These are phyloP conservation scores for Thunnus albacares DNA, from an alignment of 2,797 vertebrate genomes.

Conservation along the genomic window DNA sequence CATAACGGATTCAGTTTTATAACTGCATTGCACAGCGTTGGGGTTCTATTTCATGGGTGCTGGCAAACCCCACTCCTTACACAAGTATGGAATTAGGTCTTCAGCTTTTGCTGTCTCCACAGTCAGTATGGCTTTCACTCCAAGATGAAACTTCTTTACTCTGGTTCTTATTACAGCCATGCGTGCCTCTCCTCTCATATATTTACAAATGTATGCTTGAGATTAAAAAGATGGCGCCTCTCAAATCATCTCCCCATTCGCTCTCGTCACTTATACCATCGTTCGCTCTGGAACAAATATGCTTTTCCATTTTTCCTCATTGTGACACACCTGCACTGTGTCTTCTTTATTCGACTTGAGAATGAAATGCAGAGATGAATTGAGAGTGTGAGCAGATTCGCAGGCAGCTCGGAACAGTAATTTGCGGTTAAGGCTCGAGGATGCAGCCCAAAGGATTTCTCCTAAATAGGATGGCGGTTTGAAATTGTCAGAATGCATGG, in stretches of 20 bases:
- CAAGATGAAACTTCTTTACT: conserved; percentile 67
- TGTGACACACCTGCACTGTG: conserved; percentile 69
- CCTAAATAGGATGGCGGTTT: conserved; percentile 66
- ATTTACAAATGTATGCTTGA: conserved; percentile 57
- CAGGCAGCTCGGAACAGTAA: conserved; percentile 37
- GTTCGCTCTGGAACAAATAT: conserved; percentile 53
- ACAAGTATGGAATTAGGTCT: conserved; percentile 72
- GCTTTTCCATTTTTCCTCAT: neutral
- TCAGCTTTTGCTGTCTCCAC: conserved; percentile 64
- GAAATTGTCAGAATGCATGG: conserved; percentile 61
- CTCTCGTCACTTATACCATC: conserved; percentile 38
- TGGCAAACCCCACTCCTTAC: conserved; percentile 65
- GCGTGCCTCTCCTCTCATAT: conserved; percentile 63
- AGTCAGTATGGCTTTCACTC: conserved; percentile 64
- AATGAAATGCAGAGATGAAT: conserved; percentile 55
- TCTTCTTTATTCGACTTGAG: conserved; percentile 56
- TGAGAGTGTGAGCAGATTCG: conserved; percentile 58
- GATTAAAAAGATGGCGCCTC: conserved; percentile 64
- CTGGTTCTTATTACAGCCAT: conserved; percentile 76
- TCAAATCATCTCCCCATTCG: conserved; percentile 48
- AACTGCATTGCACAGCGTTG: conserved; percentile 63
- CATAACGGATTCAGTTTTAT: conserved; percentile 74
- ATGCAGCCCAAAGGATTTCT: conserved; percentile 66
- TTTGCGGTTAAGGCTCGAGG: conserved; percentile 62
- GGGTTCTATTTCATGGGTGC: conserved; percentile 78